Evolutionary conservation across 30 jellyfish, hydroid and myxozoan genomes (phyloP), one percentile per base, ranked within the genome.

Genomic region (Aurelia sp.): DNA sequence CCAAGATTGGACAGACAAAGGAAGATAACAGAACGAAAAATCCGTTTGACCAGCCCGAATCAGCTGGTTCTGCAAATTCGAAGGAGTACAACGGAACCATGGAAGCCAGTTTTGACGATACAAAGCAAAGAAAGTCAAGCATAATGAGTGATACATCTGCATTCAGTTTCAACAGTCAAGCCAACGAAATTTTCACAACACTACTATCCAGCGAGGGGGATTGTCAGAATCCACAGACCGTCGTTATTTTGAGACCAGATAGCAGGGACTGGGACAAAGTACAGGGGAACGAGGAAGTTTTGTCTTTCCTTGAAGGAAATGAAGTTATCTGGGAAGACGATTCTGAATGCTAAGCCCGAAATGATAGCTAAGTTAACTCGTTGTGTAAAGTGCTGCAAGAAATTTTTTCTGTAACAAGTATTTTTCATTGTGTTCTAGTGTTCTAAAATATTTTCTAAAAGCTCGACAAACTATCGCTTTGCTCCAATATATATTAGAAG

Each of bases 81-180:
- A 13, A 18, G 55, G 71, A 13, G 50, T 19, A 62, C 35, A 21
- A 33, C 13, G 5, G 30, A 4, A 3, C 35, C 3, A 27, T 57
- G 21, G 69, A 52, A 22, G 47, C 41, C 4, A 62, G 37, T 19
- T 44, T 84, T 51, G 60, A 81, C 22, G 11, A 10, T 53, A 62
- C 40, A 27, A 58, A 81, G 19, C 63, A 64, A 4, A 55, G 92
- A 15, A 73, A 83, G 15, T 64, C 81, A 12, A 83, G 92, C 55
- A 60, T 63, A 6, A 40, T 58, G 63, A 83, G 92, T 52, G 84
- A 71, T 18, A 75, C 73, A 9, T 83, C 92, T 18, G 84, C 86
- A 4, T 83, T 83, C 52, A 83, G 92, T 47, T 83, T 83, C 74
- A 66, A 76, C 68, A 83, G 92, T 40, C 81, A 83, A 21, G 92